These are phyloP conservation scores for Pogonocherus hispidulus DNA, from an alignment of 2,888 invertebrate species.

Conservation along the genomic window DNA sequence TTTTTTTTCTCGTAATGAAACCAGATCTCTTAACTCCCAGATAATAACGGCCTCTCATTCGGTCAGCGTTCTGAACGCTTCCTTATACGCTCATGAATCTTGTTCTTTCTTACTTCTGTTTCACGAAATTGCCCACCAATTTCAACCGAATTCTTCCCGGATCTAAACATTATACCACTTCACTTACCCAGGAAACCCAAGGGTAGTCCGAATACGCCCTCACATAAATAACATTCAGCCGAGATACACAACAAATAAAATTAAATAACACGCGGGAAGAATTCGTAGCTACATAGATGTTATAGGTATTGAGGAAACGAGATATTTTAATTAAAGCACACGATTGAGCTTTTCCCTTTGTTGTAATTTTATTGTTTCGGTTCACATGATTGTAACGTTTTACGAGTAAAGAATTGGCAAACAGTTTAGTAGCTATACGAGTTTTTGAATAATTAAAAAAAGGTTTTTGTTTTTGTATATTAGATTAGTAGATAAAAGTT, in stretches of 20 bases:
- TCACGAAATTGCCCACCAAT: constrained; percentile 28
- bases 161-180: constrained; percentile 19
- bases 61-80: constrained; percentile 1
- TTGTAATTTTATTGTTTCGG: neutral
- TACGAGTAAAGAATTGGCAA: no score
- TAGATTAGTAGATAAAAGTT: no score
- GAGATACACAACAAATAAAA: constrained; percentile 16
- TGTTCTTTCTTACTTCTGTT: constrained; percentile 22
- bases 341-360: neutral
- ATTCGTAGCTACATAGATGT: neutral
- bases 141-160: constrained; percentile 19
- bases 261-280: constrained; percentile 8
- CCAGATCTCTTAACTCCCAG: constrained; percentile 6
- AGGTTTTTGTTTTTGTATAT: no score
- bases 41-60: constrained; percentile 14
- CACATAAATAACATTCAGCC: constrained; percentile 23
- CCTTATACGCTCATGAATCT: constrained; percentile 23
- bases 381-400: no score
- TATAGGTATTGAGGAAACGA: neutral
- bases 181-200: constrained; percentile 15
- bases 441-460: no score
- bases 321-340: constrained; percentile 6
- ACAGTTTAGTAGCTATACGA: no score
- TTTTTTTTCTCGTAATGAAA: neutral
- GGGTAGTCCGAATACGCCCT: constrained; percentile 4